Base-by-base conservation (phyloP, 2,797 vertebrate genomes). In the Acrossocheilus wenchowensis region DNA sequence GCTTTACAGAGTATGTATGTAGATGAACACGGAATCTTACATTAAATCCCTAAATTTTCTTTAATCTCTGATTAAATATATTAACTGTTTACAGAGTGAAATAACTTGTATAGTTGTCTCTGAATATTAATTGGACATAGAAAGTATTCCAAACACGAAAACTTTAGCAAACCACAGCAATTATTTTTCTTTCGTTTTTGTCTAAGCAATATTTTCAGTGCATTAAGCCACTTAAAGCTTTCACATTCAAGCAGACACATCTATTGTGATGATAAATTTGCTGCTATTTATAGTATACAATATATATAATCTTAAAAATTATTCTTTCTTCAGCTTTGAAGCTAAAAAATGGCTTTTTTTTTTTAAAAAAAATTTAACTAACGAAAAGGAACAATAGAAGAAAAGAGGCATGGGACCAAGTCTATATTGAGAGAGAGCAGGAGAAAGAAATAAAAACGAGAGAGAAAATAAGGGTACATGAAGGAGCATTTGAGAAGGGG, bases 361-460 rank as follows among this genome's bases (percentile, higher is more conserved):
- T n/a, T 60, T 39, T 30, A 30, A 30, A 30, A 30, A 30, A 30
- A 1, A 1, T 62, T 3, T 30, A 43, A 64, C 50, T 48, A 54
- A 21, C 23, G 11, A 64, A 80, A 64, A 54, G 57, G n/a, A 62
- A 66, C 0, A 57, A 69, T 26, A 41, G 43, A 69, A 45, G 23
- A 82, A 84, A 83, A 23, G 81, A 52, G 41, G 71, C 19, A 19
- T 83, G 64, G 50, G 68, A 87, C 17, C 84, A 26, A 68, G 71
- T 84, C 77, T 21, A 15, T 45, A 36, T 17, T 71, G 12, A 71
- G 74, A 79, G 39, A 45, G 23, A 69, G 62, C 88, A 57, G n/a
- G 81, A 79, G 50, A 89, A 64, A 78, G 48, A 88, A 74, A 82
- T 68, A 78, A 88, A 90, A 62, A 85, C n/a, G 62, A 80, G 81